A percentile compares a stretch with the other conserved stretches of the same genome.
phyloP scores from a whole-genome alignment of 2,113 vertebrate genomes.

The Nyctereutes procyonoides region DNA sequence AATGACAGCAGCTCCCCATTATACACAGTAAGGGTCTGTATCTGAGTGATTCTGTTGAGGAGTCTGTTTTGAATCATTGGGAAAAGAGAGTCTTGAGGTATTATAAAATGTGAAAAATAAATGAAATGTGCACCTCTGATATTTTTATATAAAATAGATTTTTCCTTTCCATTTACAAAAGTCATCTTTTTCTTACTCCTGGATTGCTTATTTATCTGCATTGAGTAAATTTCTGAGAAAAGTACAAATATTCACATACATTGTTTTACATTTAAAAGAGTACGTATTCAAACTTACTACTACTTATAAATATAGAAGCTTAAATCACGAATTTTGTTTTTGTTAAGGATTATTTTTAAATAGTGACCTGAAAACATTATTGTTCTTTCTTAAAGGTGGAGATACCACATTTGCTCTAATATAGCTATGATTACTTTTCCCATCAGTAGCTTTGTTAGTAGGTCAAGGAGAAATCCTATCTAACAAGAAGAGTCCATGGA shows the following conservation, averaged over 20 bases:
- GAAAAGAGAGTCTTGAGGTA: background rate
- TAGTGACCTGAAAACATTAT: background rate
- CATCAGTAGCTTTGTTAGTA: conserved; percentile 30
- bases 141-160: conserved; percentile 3
- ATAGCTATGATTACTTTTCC: background rate
- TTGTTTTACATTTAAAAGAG: background rate
- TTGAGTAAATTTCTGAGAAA: conserved; percentile 9
- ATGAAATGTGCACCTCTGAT: background rate
- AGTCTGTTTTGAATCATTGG: background rate
- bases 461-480: conserved; percentile 66
- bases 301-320: background rate
- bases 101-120: background rate
- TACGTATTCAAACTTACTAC: background rate
- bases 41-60: background rate
- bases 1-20: background rate
- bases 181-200: background rate
- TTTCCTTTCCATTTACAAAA: background rate
- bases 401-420: background rate
- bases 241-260: background rate
- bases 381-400: background rate
- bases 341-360: background rate
- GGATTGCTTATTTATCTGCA: background rate
- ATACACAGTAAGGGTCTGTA: background rate
- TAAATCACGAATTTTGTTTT: background rate
- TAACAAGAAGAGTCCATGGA: conserved; percentile 34